Evolutionary conservation across 2,888 invertebrate species (phyloP), one percentile per base, ranked within the genome.

Genomic region (Mythimna loreyi): DNA sequence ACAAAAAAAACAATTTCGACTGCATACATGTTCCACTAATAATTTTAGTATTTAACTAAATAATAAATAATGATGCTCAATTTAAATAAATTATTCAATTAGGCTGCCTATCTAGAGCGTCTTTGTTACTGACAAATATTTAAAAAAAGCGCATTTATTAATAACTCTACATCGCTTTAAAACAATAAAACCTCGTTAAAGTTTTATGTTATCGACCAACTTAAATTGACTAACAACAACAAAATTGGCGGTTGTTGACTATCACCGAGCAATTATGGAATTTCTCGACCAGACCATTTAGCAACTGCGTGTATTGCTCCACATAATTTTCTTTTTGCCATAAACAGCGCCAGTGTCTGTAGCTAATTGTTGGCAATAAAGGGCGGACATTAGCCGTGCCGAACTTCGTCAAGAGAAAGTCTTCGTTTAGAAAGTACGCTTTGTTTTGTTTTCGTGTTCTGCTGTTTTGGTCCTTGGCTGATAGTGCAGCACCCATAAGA

Each of bases 381-480:
- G 92, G 92, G 92, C 90, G 85, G 83, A 86, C 85, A 87, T 87
- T 89, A 89, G 84, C 88, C 87, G 85, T 86, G 86, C 88, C 89
- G 85, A 91, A 91, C 90, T 92, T 91, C 85, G 88, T 89, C 88
- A 83, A 78, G 93, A 90, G 93, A 93, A 93, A 93, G 92, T 91
- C 83, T 91, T 90, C 85, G 88, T 87, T 91, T 93, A 92, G 93
- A 93, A 93, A 94, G 94, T 90, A 82, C 82, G 86, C 90, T 89
- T 92, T 92, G 92, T 92, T 92, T 92, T 89, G 91, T 92, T 92
- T 91, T 91, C 88, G 78, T 89, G 91, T 88, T 85, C 84, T 85
- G 84, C 83, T 88, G 80, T 85, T 86, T 80, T 86, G 83, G 87
- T 88, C 90, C 89, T 92, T 88, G 77, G 85, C 77, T 86, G 87